Base-by-base conservation (phyloP, 2,888 invertebrate genomes). In the Lobophora halterata region DNA sequence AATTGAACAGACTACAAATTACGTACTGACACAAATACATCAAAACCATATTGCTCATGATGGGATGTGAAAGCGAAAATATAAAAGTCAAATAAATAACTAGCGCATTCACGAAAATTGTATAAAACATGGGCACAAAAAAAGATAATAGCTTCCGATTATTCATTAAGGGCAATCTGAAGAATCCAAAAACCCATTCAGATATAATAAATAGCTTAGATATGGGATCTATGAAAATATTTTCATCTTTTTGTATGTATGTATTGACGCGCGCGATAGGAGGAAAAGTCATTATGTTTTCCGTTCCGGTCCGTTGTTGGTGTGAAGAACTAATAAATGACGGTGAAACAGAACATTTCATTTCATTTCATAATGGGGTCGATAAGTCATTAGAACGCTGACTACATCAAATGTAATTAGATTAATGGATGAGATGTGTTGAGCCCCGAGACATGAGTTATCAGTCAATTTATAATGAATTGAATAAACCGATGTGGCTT, bases 211-310 rank as follows among this genome's bases (percentile, higher is more conserved):
- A 71, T 1, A 62, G 40, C 39, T 69, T 71, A 0, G 77, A 69
- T 35, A 74, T 44, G 6, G 38, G 28, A 37, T 78, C 77, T 11
- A 73, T 46, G 21, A 55, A 58, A 0, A 41, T 46, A 33, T 58
- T 60, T 3, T 55, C 47, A 24, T 48, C 48, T 31, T 53, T 46
- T 32, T 58, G 43, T 5, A 75, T 42, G 28, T 66, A 71, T n/a
- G 68, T 68, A 30, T 78, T 75, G 8, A 71, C 59, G 16, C 57
- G 64, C 19, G 68, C 60, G 4, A 62, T 63, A 24, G 44, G 14
- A 2, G 41, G 52, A 13, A 62, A 58, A 61, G 66, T 45, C 76
- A 70, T 65, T 33, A 35, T 36, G 43, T 13, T 32, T 8, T 8
- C 28, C n/a, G n/a, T n/a, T 9, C n/a, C 4, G 31, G 23, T 24